phyloP scores from a whole-genome alignment of 1,140 invertebrate genomes.

The Meloidogyne exigua region DNA sequence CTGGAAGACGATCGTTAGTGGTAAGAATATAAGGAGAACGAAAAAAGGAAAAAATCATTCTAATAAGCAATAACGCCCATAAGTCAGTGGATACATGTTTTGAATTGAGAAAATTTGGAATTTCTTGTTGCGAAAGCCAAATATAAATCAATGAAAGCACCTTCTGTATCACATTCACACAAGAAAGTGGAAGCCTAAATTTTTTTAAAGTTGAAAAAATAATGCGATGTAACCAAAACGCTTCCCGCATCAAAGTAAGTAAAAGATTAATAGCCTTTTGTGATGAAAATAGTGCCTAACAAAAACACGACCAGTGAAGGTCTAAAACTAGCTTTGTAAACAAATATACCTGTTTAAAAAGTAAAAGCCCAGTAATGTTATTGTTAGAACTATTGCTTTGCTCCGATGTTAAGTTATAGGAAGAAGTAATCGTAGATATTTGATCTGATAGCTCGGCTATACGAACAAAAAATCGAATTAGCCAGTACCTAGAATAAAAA shows the following conservation, averaged over 20 bases:
- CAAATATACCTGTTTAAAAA: slow-evolving; percentile 47
- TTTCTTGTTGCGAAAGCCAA: slow-evolving; percentile 59
- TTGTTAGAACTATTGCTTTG: background rate
- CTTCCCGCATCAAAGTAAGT: slow-evolving; percentile 57
- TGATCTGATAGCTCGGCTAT: slow-evolving; percentile 41
- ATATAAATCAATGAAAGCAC: slow-evolving; percentile 51
- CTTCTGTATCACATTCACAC: slow-evolving; percentile 59
- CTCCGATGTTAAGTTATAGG: slow-evolving; percentile 19
- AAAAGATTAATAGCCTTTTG: slow-evolving; percentile 53
- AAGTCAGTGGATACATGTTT: slow-evolving; percentile 45
- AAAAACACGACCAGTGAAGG: no score
- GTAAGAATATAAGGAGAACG: slow-evolving; percentile 51
- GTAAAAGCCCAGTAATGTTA: slow-evolving; percentile 36
- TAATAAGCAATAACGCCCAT: slow-evolving; percentile 49
- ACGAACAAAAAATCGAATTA: slow-evolving; percentile 61
- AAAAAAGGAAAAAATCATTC: slow-evolving; percentile 55
- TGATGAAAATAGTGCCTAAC: slow-evolving; percentile 33
- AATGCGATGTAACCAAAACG: slow-evolving; percentile 32
- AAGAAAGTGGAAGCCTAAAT: slow-evolving; percentile 50
- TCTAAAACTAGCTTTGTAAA: slow-evolving; percentile 33
- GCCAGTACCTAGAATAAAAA: slow-evolving; percentile 32
- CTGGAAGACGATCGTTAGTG: slow-evolving; percentile 47
- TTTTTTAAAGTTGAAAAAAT: background rate
- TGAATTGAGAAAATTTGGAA: slow-evolving; percentile 55
- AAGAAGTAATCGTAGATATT: background rate